Evolutionary conservation across 2,113 vertebrate species (phyloP), one percentile per base, ranked within the genome.

Genomic region (Typhlomys cinereus): DNA sequence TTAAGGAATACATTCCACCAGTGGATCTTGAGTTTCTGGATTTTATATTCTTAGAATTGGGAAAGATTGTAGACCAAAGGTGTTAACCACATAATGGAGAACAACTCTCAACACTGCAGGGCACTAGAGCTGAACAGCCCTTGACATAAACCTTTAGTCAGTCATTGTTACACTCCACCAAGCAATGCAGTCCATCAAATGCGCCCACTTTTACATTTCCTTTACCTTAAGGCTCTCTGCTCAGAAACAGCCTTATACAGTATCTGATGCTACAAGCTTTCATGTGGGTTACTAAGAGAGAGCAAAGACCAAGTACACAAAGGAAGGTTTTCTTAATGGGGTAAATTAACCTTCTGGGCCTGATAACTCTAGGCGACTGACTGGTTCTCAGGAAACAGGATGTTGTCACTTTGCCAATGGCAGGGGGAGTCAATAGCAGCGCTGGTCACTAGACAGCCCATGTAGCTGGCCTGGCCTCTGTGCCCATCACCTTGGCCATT

Each of bases 391-490:
- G 29, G 13, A 44, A 11, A 39, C 14, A 62, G 14, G 27, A 2
- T 27, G 1, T 1, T n/a, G 25, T 39, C 82, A 21, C 44, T 86
- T 31, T 12, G 36, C 54, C 39, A 5, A 6, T 21, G 18, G n/a
- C 5, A 14, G 12, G 23, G 0, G 59, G 23, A 41, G 7, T n/a
- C 46, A 4, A 29, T n/a, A 59, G 54, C 0, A 12, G 15, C 13
- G 4, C 5, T 17, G 1, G 25, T 34, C 15, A 25, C 52, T 64
- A 25, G 25, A 48, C 27, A 31, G 18, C 48, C 10, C 57, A 4
- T 1, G 34, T n/a, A n/a, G n/a, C 17, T 70, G 12, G 52, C 15
- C 8, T 27, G 46, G 4, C 20, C 46, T 31, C 29, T 25, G 4
- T 12, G 34, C 39, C 25, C 57, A 66, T 4, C 34, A 4, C 39